Evolutionary conservation across 2,797 vertebrate genomes (phyloP), one percentile per base, ranked within the genome.

Genomic region (Acanthopagrus latus): DNA sequence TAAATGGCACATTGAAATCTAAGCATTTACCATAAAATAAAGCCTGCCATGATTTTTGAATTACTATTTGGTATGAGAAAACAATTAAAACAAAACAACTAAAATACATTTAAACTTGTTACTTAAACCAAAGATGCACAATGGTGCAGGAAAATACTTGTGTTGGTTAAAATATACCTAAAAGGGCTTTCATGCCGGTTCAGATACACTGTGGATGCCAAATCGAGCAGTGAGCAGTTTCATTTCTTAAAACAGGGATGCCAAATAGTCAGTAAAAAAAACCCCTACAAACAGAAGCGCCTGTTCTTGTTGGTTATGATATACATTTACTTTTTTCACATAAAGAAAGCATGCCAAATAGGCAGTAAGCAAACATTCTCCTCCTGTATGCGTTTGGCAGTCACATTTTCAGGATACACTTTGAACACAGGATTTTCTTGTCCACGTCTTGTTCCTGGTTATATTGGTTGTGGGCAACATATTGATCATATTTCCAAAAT

Each of bases 1-100:
- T n/a, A 27, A 63, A 71, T 67, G 25, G 75, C 23, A 57, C 64
- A 74, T 58, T 50, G 23, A 66, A 7, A 58, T 44, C 2, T 29
- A 17, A 18, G 12, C 14, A 75, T 18, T 25, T 7, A 43, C 13
- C 38, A n/a, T 17, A 17, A 48, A 17, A 5, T 14, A 47, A 11
- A 14, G 7, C 7, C 33, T 27, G 2, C 17, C 21, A 2, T 7
- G 8, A 20, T 38, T 69, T 7, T 13, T n/a, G 21, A 17, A 27
- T 29, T 43, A 55, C 9, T 5, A 46, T 20, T 25, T 59, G 20
- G 3, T 8, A 47, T 55, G 2, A 1, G 16, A 23, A 67, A 44
- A 13, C 17, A 43, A 18, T 8, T 41, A 8, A 8, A 41, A 8
- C 38, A 41, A 9, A 11, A 41, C 38, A 41, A 23, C 6, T 16